These are phyloP conservation scores for Sebastes reedi DNA, from an alignment of 2,797 vertebrate genomes.

Conservation along the genomic window DNA sequence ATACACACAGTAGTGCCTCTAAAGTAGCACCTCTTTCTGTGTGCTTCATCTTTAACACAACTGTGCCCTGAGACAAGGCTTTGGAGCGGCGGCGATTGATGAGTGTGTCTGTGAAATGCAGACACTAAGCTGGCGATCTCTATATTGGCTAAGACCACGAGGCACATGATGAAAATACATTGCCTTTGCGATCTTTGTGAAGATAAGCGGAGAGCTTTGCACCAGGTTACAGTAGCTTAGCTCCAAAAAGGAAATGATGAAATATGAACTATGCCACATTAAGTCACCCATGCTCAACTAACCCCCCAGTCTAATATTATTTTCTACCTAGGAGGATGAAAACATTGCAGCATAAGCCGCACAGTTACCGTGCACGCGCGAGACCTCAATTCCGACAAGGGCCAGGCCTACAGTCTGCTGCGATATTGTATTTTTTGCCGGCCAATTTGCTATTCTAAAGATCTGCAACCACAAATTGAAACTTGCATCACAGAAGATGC, in stretches of 20 bases:
- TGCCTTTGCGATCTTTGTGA: conserved; percentile 58
- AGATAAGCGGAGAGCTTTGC: conserved; percentile 58
- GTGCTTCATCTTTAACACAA: conserved; percentile 47
- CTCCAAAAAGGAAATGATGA: conserved; percentile 65
- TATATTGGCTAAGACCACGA: conserved; percentile 54
- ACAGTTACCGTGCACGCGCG: conserved; percentile 38
- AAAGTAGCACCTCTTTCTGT: conserved; percentile 9
- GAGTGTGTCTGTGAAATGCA: conserved; percentile 59
- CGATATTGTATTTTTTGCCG: conserved; percentile 10
- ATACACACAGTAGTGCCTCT: conserved; percentile 14
- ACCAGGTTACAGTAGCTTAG: conserved; percentile 43
- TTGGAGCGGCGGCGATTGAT: conserved; percentile 58
- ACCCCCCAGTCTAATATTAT: conserved; percentile 44
- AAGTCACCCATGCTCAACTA: conserved; percentile 52
- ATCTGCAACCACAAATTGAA: conserved; percentile 6
- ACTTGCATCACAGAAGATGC: neutral
- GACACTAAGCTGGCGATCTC: conserved; percentile 60
- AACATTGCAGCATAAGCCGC: conserved; percentile 39
- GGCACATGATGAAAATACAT: conserved; percentile 66
- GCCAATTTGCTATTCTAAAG: conserved; percentile 16
- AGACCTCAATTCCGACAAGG: conserved; percentile 25
- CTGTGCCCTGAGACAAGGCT: conserved; percentile 35
- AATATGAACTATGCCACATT: conserved; percentile 58
- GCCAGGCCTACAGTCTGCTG: conserved; percentile 6
- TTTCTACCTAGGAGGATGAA: conserved; percentile 54